These are phyloP conservation scores for Zaprionus davidi DNA, from an alignment of 1,140 invertebrate genomes.

Conservation along the genomic window DNA sequence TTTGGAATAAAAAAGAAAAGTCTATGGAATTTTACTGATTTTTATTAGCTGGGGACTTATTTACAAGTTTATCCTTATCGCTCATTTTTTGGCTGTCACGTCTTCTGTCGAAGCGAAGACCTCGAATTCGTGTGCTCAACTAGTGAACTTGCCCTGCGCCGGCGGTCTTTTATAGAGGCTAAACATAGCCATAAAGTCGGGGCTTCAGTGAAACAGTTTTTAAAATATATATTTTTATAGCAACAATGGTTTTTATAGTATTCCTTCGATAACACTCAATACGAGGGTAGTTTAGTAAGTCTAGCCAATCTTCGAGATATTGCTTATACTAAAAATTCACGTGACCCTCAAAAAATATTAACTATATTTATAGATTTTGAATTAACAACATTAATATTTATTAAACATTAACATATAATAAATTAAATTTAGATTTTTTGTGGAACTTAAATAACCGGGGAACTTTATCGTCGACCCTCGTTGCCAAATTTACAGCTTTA, in stretches of 20 bases:
- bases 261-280: conserved; percentile 8
- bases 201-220: conserved; percentile 6
- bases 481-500: conserved; percentile 19
- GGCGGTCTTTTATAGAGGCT: conserved; percentile 4
- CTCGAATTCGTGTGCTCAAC: neutral
- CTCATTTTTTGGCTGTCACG: conserved; percentile 10
- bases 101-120: conserved; percentile 1
- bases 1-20: neutral
- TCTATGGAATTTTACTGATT: neutral
- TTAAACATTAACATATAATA: neutral
- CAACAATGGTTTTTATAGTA: conserved; percentile 3
- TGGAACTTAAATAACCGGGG: neutral
- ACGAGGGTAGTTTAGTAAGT: neutral
- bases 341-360: neutral
- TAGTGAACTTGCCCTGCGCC: neutral
- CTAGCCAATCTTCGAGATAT: neutral
- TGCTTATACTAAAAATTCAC: neutral
- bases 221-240: conserved; percentile 30
- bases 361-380: neutral
- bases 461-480: conserved; percentile 2
- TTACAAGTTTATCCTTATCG: conserved; percentile 45
- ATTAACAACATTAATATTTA: neutral
- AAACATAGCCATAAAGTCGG: conserved; percentile 6
- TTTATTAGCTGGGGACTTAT: neutral
- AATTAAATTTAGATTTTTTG: neutral